phyloP scores from a whole-genome alignment of 2,113 vertebrate species.

The Thermophis baileyi region DNA sequence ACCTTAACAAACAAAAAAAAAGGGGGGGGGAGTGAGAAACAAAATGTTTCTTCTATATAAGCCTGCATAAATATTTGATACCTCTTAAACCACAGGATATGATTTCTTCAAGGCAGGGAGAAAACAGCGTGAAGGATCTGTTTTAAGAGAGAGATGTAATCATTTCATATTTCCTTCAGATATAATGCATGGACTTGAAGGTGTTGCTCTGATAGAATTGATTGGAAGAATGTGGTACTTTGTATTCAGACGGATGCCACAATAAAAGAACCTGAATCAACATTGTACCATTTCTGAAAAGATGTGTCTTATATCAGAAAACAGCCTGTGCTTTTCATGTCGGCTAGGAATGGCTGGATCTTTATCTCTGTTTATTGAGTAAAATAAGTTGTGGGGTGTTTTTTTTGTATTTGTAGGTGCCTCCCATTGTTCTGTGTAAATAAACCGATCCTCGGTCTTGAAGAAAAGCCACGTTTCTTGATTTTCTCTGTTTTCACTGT shows the following conservation, averaged over 20 bases:
- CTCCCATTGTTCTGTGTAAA: constrained; percentile 19
- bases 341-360: constrained; percentile 25
- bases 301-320: constrained; percentile 2
- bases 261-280: constrained; percentile 27
- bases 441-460: not conserved
- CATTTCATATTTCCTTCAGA: constrained; percentile 12
- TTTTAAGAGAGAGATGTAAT: constrained; percentile 3
- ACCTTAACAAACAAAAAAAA: not conserved
- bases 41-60: not conserved
- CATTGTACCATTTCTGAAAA: constrained; percentile 10
- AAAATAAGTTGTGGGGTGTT: constrained; percentile 22
- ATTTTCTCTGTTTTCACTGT: not conserved
- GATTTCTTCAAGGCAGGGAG: not conserved
- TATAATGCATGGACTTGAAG: not conserved
- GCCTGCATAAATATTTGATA: not conserved
- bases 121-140: not conserved
- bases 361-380: constrained; percentile 17
- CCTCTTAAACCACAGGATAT: constrained; percentile 2
- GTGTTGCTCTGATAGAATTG: not conserved
- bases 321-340: not conserved
- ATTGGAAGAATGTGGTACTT: not conserved
- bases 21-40: not conserved
- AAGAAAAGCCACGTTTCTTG: constrained; percentile 18
- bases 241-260: rapidly evolving
- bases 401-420: constrained; percentile 11